Evolutionary conservation across 2,888 invertebrate genomes (phyloP).

Genomic region (Rutpela maculata): DNA sequence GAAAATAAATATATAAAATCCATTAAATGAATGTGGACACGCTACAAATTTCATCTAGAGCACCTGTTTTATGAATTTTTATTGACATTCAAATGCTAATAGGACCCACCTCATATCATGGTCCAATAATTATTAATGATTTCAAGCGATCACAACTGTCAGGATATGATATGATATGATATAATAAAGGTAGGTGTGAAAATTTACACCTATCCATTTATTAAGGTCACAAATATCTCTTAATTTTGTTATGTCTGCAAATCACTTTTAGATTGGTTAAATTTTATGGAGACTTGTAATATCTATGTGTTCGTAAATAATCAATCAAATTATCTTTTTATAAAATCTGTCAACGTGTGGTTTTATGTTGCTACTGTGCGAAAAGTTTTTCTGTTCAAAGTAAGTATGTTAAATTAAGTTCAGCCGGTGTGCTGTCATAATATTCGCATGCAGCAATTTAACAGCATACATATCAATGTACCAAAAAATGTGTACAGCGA

Average conservation of each 20-base stretch:
- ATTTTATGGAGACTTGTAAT: background rate
- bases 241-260: background rate
- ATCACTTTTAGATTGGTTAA: background rate
- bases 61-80: slow-evolving; percentile 14
- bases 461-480: no score
- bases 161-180: background rate
- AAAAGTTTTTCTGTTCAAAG: no score
- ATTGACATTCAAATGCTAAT: slow-evolving; percentile 17
- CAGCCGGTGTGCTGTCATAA: no score
- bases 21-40: background rate
- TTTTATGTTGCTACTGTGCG: no score
- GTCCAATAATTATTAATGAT: slow-evolving; percentile 1
- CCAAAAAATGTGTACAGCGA: no score
- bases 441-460: no score
- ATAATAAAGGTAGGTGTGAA: background rate
- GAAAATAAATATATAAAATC: slow-evolving; percentile 16
- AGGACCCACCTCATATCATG: slow-evolving; percentile 15
- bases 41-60: background rate
- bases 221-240: slow-evolving; percentile 5
- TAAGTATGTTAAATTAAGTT: no score
- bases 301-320: no score
- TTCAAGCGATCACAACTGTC: background rate
- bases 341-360: no score
- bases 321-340: no score
- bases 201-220: background rate